A percentile compares a stretch with the other conserved stretches of the same genome.
Evolutionary conservation across 2,113 vertebrate genomes (phyloP).

Genomic region (Pteronura brasiliensis): DNA sequence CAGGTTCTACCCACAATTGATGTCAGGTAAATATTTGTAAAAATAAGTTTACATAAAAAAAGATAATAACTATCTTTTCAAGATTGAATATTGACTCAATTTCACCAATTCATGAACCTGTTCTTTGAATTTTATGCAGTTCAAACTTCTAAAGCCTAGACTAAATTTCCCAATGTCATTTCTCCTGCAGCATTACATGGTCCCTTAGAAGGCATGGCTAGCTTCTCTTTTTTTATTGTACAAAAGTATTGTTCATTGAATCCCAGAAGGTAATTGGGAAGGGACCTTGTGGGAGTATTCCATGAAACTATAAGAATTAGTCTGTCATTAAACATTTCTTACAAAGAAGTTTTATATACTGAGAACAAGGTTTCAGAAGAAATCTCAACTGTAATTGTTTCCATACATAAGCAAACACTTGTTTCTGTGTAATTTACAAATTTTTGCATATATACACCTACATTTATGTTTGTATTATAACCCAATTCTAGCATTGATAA

Average conservation of each 20-base stretch:
- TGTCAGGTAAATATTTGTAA: neutral
- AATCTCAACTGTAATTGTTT: neutral
- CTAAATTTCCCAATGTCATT: neutral
- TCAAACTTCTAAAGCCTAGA: neutral
- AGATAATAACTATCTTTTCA: neutral
- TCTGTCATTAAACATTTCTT: neutral
- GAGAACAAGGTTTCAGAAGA: neutral
- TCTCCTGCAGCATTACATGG: neutral
- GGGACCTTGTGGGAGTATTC: neutral
- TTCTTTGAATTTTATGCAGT: neutral
- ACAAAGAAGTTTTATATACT: neutral
- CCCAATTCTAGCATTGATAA: slow-evolving; percentile 30
- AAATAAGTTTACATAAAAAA: neutral
- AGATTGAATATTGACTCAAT: neutral
- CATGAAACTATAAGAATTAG: neutral
- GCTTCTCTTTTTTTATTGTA: neutral
- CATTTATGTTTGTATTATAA: slow-evolving; percentile 37
- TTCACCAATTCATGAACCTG: neutral
- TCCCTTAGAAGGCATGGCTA: neutral
- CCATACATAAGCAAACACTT: neutral
- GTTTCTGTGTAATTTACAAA: slow-evolving; percentile 44
- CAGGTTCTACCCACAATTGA: neutral
- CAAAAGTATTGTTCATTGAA: neutral
- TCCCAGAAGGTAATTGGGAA: neutral
- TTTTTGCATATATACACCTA: neutral